Conservation (phyloP, 2,888 invertebrate genomes). For the Pachydiplax longipennis region DNA sequence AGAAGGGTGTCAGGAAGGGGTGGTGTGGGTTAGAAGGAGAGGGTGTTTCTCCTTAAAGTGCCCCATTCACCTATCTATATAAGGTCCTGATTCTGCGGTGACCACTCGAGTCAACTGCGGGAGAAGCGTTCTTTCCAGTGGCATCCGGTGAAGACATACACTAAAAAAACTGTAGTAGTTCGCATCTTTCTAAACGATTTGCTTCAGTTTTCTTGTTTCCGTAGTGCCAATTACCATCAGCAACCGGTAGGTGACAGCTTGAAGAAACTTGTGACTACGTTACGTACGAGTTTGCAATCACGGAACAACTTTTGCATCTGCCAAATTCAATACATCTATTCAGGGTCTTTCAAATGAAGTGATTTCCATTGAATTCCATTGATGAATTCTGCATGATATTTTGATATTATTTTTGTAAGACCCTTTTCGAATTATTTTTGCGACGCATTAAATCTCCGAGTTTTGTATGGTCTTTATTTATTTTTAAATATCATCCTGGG, state of each 20-base stretch:
- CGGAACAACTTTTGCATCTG: no score
- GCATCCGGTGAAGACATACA: neutral
- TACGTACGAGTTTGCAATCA: no score
- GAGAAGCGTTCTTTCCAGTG: neutral
- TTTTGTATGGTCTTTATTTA: no score
- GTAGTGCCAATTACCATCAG: neutral
- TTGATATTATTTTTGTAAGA: no score
- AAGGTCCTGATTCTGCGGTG: neutral
- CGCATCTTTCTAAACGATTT: neutral
- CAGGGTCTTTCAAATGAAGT: no score
- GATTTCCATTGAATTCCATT: no score
- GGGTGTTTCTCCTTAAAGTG: neutral
- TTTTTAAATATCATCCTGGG: no score
- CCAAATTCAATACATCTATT: no score
- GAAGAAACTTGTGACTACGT: neutral
- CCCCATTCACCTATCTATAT: neutral
- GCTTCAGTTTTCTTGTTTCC: neutral
- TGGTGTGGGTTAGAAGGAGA: neutral
- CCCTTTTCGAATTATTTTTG: no score
- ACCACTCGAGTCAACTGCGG: neutral
- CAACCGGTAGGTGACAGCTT: neutral
- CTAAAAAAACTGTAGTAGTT: neutral
- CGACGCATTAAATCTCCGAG: no score
- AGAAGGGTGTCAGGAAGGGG: neutral
- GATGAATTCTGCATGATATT: no score